phyloP scores from a whole-genome alignment of 2,888 invertebrate genomes.

The Drosophila peninsularis region DNA sequence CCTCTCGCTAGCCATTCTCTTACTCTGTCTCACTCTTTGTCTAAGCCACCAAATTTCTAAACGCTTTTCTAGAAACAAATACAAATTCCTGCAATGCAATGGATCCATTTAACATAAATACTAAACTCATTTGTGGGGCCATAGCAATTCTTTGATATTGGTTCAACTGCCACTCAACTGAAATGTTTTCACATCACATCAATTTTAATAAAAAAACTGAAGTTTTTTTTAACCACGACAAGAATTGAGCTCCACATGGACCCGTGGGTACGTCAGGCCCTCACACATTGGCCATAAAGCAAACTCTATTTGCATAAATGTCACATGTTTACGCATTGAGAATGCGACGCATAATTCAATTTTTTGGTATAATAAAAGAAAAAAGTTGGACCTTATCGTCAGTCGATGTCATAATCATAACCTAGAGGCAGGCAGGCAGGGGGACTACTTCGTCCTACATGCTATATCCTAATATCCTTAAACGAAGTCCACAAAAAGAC shows the following conservation, averaged over 20 bases:
- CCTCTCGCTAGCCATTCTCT: no score
- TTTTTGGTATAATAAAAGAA: conserved; percentile 36
- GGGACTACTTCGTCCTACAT: conserved; percentile 6
- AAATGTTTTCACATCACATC: conserved; percentile 19
- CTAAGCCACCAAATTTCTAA: no score
- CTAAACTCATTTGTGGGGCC: neutral
- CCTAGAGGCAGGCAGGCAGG: conserved; percentile 29
- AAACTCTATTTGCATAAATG: conserved; percentile 70
- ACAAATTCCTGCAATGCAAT: neutral
- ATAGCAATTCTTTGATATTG: neutral
- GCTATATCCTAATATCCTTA: conserved; percentile 41
- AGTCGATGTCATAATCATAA: conserved; percentile 73
- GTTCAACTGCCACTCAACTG: conserved; percentile 1
- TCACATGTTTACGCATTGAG: conserved; percentile 50
- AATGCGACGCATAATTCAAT: conserved; percentile 60
- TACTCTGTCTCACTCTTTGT: no score
- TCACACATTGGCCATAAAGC: conserved; percentile 9
- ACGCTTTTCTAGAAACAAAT: neutral
- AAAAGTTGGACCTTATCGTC: conserved; percentile 34
- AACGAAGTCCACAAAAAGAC: conserved; percentile 34
- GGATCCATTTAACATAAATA: neutral
- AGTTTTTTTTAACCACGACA: conserved; percentile 6
- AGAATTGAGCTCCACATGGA: neutral
- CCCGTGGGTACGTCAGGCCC: neutral
- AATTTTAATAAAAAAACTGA: conserved; percentile 15